A percentile compares a stretch with the other conserved stretches of the same genome.
phyloP scores from a whole-genome alignment of 1,140 invertebrate genomes.

The Eufriesea mexicana region DNA sequence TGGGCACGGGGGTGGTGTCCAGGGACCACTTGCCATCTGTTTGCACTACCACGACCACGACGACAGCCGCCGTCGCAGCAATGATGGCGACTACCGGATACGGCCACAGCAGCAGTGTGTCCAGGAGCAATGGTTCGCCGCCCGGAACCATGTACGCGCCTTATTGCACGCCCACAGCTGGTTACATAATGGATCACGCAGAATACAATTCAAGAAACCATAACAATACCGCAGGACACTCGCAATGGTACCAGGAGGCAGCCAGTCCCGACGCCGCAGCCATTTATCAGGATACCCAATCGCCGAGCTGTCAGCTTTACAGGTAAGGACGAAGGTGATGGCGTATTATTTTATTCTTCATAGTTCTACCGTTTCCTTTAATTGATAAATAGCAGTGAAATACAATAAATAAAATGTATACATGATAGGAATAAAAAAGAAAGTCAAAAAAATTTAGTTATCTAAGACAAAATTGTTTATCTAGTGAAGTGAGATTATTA shows the following conservation, averaged over 20 bases:
- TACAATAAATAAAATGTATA: too few relatives aligned
- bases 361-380: too few relatives aligned
- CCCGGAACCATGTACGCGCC: constrained; percentile 82
- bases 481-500: neutral
- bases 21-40: constrained; percentile 74
- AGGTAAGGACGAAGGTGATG: constrained; percentile 66
- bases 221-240: constrained; percentile 67
- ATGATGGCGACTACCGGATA: constrained; percentile 84
- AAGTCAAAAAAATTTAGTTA: too few relatives aligned
- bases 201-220: constrained; percentile 80
- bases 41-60: constrained; percentile 70
- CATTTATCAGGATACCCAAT: constrained; percentile 81
- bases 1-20: constrained; percentile 78
- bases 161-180: constrained; percentile 81
- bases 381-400: too few relatives aligned
- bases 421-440: too few relatives aligned
- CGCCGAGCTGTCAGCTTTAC: constrained; percentile 79
- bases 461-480: neutral
- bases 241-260: constrained; percentile 79
- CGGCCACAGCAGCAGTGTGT: constrained; percentile 75
- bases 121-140: constrained; percentile 83
- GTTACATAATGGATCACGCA: constrained; percentile 80
- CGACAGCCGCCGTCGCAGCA: constrained; percentile 75
- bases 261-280: constrained; percentile 77
- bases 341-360: too few relatives aligned